These are phyloP conservation scores for Macrocentrus cingulum DNA, from an alignment of 1,140 invertebrate genomes.

Conservation along the genomic window DNA sequence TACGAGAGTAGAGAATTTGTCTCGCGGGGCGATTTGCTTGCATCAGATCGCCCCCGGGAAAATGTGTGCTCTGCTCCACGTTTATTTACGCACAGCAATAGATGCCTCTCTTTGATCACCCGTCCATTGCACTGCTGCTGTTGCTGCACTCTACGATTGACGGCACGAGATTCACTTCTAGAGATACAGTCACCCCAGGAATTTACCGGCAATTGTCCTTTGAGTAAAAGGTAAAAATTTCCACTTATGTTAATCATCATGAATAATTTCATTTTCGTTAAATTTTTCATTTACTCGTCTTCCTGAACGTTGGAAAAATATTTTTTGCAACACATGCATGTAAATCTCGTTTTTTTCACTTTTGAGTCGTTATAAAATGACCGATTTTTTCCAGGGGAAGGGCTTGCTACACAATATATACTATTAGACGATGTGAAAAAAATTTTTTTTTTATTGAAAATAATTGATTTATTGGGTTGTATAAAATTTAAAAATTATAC, in stretches of 20 bases:
- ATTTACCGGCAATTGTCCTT: constrained; percentile 8
- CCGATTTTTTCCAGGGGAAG: no score
- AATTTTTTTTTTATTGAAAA: no score
- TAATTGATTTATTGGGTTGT: no score
- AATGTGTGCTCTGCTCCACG: not conserved
- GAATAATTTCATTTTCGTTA: not conserved
- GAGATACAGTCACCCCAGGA: constrained; percentile 15
- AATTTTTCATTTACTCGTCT: not conserved
- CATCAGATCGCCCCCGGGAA: constrained; percentile 29
- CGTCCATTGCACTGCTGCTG: constrained; percentile 6
- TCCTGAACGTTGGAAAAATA: no score
- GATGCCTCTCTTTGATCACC: not conserved
- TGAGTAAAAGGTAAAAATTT: no score
- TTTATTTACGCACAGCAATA: constrained; percentile 1
- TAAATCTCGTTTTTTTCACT: no score
- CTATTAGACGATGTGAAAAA: no score
- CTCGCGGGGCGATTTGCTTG: constrained; percentile 44
- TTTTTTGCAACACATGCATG: no score
- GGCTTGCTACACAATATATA: no score
- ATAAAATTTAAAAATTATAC: no score
- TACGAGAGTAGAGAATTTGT: constrained; percentile 47
- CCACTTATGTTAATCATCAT: no score
- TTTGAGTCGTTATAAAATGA: no score
- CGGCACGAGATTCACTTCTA: constrained; percentile 4
- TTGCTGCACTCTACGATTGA: constrained; percentile 27